Evolutionary conservation across 2,797 vertebrate genomes (phyloP), one percentile per base, ranked within the genome.

Genomic region (Cuniculus paca): DNA sequence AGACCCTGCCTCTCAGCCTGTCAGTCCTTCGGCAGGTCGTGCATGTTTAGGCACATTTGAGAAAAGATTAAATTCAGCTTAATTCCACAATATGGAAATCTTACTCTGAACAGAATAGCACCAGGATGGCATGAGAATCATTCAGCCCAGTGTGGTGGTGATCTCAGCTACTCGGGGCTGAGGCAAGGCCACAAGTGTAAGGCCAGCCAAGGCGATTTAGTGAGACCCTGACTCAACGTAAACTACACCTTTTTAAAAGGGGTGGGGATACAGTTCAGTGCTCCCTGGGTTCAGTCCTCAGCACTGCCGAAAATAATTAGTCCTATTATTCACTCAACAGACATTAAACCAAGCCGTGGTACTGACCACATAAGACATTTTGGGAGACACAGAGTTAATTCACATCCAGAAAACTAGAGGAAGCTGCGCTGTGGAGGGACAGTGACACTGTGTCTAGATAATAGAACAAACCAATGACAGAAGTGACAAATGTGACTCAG

Each of bases 31-130:
- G 36, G 58, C 5, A 42, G 11, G 70, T 89, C 70, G 39, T 74
- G 91, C 31, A 79, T 50, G 90, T n/a, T 56, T 52, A 50, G n/a
- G 58, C 58, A 28, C 54, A n/a, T 65, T 5, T 89, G 54, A 87
- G 24, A 81, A 91, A 84, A 48, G 36, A 56, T 50, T 89, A 80
- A 78, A 68, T 60, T 92, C 80, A 34, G 1, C 63, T 95, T 74
- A 72, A 77, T 65, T 91, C 14, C 42, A 68, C 24, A 60, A 83
- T 34, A 26, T 11, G 74, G 60, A 88, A 34, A 48, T 48, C 61
- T 85, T 94, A 78, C 22, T 93, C 56, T 58, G 24, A 93, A 26
- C 22, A 85, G 90, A 92, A 31, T 39, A 80, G 63, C 34, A 63
- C 34, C 83, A 95, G 19, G n/a, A 36, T 31, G 82, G 65, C 24